phyloP scores from a whole-genome alignment of 2,888 invertebrate species.

The Erebia epiphron region DNA sequence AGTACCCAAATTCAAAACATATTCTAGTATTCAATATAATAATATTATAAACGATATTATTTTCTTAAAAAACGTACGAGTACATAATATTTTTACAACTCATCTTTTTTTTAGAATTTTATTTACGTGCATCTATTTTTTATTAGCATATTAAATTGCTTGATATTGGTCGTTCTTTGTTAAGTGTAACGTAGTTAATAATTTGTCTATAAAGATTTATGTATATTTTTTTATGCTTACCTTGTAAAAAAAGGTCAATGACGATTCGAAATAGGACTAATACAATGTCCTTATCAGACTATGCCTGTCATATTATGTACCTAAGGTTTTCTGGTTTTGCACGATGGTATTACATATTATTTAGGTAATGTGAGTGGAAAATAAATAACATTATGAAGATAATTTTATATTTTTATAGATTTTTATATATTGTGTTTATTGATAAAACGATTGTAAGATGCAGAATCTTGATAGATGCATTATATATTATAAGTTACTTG shows the following conservation, averaged over 20 bases:
- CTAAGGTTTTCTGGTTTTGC: neutral
- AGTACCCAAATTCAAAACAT: too few relatives aligned
- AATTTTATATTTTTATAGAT: too few relatives aligned
- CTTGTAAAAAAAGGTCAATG: constrained; percentile 14
- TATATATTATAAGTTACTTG: too few relatives aligned
- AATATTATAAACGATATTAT: too few relatives aligned
- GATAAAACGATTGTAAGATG: too few relatives aligned
- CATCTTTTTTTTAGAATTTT: neutral
- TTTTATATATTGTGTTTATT: too few relatives aligned
- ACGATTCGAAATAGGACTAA: neutral
- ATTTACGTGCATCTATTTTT: neutral
- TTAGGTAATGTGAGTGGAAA: too few relatives aligned
- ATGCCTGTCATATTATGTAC: neutral
- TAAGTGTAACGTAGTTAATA: neutral
- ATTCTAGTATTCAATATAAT: too few relatives aligned
- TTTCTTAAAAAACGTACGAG: too few relatives aligned
- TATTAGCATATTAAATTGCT: constrained; percentile 4
- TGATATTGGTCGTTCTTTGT: constrained; percentile 3
- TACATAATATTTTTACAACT: neutral
- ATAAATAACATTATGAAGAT: too few relatives aligned
- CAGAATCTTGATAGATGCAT: too few relatives aligned
- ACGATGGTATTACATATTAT: neutral
- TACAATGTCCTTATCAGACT: neutral
- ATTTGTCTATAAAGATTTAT: neutral
- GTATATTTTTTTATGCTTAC: neutral